Evolutionary conservation across 2,888 invertebrate genomes (phyloP).

Genomic region (Tolmerus cingulatus): DNA sequence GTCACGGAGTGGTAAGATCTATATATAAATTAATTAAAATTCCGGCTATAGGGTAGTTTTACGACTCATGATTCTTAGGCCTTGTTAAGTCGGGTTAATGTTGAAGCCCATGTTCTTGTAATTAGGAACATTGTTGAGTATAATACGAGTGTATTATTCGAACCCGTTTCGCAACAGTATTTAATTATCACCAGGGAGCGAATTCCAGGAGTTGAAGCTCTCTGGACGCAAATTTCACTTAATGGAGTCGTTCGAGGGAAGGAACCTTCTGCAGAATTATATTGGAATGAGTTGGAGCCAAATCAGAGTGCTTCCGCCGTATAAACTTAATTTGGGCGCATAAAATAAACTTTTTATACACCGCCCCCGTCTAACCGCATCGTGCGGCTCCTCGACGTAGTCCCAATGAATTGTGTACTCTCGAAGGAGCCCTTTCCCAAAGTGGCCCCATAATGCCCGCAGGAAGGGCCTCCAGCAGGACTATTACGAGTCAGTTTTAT

Average conservation of each 20-base stretch:
- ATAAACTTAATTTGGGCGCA: constrained; percentile 33
- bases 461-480: background rate
- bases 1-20: background rate
- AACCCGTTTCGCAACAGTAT: background rate
- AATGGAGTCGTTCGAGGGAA: background rate
- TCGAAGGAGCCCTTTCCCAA: constrained; percentile 6
- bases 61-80: background rate
- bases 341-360: constrained; percentile 29
- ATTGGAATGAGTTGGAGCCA: background rate
- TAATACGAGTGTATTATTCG: background rate
- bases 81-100: background rate
- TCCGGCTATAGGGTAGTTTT: background rate
- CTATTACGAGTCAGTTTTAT: constrained; percentile 17
- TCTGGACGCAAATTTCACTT: background rate
- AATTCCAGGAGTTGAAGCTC: background rate
- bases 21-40: background rate
- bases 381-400: background rate
- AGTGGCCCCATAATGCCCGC: background rate
- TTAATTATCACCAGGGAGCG: background rate
- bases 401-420: constrained; percentile 13
- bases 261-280: background rate
- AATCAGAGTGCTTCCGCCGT: background rate
- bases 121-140: background rate
- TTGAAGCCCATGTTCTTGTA: background rate
- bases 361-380: background rate